Conservation (phyloP, 2,888 invertebrate species). For the Synanthedon tipuliformis region DNA sequence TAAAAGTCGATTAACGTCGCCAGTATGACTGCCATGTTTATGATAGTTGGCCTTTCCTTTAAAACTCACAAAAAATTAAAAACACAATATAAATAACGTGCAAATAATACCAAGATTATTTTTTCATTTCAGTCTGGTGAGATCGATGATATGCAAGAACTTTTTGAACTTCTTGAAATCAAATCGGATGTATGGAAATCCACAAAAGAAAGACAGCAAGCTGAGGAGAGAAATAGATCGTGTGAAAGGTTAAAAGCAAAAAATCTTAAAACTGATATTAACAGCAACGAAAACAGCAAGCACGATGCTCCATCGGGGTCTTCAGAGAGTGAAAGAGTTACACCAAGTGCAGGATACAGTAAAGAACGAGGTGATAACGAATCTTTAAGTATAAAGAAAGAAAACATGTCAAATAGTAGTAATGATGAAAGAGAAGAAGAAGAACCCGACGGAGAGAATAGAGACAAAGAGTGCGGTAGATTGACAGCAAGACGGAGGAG, state of each 20-base stretch:
- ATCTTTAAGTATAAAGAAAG: constrained; percentile 62
- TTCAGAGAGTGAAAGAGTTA: constrained; percentile 60
- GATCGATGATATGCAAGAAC: constrained; percentile 84
- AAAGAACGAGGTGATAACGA: constrained; percentile 55
- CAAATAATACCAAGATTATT: background rate
- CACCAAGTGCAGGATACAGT: constrained; percentile 59
- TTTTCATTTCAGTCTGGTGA: constrained; percentile 76
- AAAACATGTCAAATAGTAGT: constrained; percentile 65
- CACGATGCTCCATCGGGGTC: constrained; percentile 63
- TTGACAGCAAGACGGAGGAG: constrained; percentile 74
- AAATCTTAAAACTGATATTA: constrained; percentile 59
- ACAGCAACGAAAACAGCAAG: constrained; percentile 67
- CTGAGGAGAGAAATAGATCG: constrained; percentile 61
- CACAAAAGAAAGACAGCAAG: constrained; percentile 64
- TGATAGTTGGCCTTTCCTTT: too few relatives aligned
- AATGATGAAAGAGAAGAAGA: constrained; percentile 66
- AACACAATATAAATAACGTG: too few relatives aligned
- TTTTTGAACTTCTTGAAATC: constrained; percentile 85
- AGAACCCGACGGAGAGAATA: constrained; percentile 61
- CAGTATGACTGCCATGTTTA: too few relatives aligned
- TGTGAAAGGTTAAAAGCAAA: constrained; percentile 62
- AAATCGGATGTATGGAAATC: constrained; percentile 83
- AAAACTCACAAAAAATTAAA: too few relatives aligned
- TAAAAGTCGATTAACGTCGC: too few relatives aligned
- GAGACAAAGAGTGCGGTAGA: constrained; percentile 57